Conservation (phyloP, 2,797 vertebrate genomes). For the Xerus rutilus region DNA sequence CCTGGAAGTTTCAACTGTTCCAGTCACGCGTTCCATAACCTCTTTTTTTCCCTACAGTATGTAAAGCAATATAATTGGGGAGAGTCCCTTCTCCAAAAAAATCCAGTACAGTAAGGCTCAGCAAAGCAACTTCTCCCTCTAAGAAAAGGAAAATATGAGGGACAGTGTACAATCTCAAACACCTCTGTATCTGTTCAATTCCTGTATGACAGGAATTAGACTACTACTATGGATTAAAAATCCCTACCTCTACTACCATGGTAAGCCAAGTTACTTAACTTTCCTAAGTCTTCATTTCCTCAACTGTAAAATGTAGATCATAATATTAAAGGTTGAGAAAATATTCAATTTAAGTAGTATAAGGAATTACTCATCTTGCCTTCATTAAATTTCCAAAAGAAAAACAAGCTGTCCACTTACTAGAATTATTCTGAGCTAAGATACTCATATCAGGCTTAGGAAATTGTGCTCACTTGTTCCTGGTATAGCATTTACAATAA, state of each 20-base stretch:
- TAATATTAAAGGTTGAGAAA: not conserved
- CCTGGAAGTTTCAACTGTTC: not conserved
- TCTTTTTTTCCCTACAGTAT: not conserved
- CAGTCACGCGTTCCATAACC: not conserved
- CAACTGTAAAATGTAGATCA: not conserved
- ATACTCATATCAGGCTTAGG: not conserved
- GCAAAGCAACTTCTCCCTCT: not conserved
- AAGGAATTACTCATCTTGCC: not conserved
- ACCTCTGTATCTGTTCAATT: not conserved
- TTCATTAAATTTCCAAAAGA: constrained; percentile 25
- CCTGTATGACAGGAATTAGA: not conserved
- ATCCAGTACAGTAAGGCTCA: not conserved
- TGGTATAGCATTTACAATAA: not conserved
- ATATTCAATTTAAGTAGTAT: not conserved
- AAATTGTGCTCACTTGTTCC: not conserved
- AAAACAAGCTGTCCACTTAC: not conserved
- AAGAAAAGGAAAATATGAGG: not conserved
- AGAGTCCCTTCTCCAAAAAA: not conserved
- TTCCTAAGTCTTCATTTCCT: not conserved
- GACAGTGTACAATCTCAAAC: rapidly evolving
- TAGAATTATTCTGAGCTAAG: not conserved
- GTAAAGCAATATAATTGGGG: not conserved
- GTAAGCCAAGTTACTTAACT: not conserved
- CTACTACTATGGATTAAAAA: not conserved
- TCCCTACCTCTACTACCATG: not conserved